Base-by-base conservation (phyloP, 1,140 invertebrate genomes). In the Pseudomyrmex sp. region DNA sequence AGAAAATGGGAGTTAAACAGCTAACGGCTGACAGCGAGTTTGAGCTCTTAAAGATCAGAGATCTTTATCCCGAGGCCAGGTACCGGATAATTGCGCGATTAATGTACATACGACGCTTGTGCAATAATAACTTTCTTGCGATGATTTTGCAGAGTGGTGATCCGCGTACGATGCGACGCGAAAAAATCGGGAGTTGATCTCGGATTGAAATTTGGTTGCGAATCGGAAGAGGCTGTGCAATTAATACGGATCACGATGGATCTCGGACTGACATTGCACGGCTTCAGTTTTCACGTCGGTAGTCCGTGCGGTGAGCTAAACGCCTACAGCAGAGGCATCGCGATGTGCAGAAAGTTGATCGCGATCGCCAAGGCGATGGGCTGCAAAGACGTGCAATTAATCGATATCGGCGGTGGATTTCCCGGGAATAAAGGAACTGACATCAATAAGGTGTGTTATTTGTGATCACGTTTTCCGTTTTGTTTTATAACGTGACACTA, bases 1-100 rank as follows among this genome's bases (percentile, higher is more conserved):
- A 95, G 13, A 95, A 96, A 70, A 94, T 96, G 9, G 96, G 97
- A 4, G 97, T 99, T 23, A 92, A 95, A 69, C 95, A 96, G 62
- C 98, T 99, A 97, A 99, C 98, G 0, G 99, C 99, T 94, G 99
- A 99, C 93, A 99, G 97, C 90, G 97, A 98, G 93, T 96, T 96
- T 61, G 99, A 99, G 94, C 95, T 99, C 8, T 93, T 97, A 86
- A 99, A 99, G 94, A 96, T 99, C 84, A 97, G 97, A 91, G 95
- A 96, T 85, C 91, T 97, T 65, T 97, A 97, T 95, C 97, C 98
- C 35, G 94, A 96, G 73, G 98, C 98, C 20, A 97, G 96, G 97
- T 98, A 95, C 96, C 5, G 35, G 35, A 35, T 5, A 95, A n/a
- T 95, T 56, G 44, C 1, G 68, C 68, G 26, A 18, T 0, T 56